Percentiles rank a stretch among this genome's conserved stretches.
Conservation (phyloP, 2,113 vertebrate species). For the Lepisosteus oculatus region DNA sequence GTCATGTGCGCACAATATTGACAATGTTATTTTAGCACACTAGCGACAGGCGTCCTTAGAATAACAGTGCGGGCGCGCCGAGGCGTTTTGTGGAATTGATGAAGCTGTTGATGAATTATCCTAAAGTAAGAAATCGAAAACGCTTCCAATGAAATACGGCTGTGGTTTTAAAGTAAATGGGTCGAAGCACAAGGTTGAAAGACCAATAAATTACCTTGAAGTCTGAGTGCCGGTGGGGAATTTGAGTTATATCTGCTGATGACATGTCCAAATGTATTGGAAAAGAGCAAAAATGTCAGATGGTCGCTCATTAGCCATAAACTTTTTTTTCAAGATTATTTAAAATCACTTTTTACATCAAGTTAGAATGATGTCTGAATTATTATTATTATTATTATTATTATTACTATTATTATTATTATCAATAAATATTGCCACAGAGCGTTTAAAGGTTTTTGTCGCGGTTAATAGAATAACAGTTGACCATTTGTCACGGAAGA, state of each 20-base stretch:
- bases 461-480: too few species aligned
- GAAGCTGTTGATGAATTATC: conserved; percentile 22
- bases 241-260: conserved; percentile 46
- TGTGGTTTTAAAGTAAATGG: conserved; percentile 55
- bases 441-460: too few species aligned
- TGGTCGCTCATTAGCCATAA: conserved; percentile 27
- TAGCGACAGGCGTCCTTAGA: too few species aligned
- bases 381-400: too few species aligned
- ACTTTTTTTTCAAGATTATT: not conserved
- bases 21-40: too few species aligned
- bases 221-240: conserved; percentile 30
- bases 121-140: conserved; percentile 27
- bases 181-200: conserved; percentile 42
- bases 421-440: too few species aligned
- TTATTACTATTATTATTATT: too few species aligned
- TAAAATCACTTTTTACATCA: too few species aligned
- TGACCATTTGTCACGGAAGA: too few species aligned
- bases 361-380: too few species aligned
- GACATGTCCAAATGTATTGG: conserved; percentile 43
- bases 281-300: conserved; percentile 24
- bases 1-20: too few species aligned
- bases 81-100: conserved; percentile 5
- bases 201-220: conserved; percentile 53
- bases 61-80: too few species aligned
- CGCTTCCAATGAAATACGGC: conserved; percentile 50